phyloP scores from a whole-genome alignment of 2,113 vertebrate species.

The Trogon melanurus region DNA sequence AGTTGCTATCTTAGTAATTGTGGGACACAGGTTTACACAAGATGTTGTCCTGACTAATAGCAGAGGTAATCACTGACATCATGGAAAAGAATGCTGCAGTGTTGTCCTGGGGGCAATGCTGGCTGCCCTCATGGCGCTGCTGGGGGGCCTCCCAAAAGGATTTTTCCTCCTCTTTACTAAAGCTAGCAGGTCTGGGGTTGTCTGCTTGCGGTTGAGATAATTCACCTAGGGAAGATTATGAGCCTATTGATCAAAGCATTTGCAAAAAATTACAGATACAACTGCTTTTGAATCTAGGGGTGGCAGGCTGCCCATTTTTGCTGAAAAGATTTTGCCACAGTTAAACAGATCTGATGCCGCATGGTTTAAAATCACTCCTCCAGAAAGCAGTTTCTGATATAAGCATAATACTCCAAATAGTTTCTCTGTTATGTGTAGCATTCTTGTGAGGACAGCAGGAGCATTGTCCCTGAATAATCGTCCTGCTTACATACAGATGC shows the following conservation, averaged over 20 bases:
- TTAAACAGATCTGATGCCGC: background rate
- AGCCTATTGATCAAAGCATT: background rate
- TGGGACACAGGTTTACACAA: slow-evolving; percentile 15
- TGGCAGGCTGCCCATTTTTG: background rate
- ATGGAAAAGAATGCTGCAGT: background rate
- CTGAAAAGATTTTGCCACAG: background rate
- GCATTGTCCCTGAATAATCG: background rate
- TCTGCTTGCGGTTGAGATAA: background rate
- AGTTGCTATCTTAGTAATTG: background rate
- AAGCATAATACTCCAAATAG: background rate
- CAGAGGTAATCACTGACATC: background rate
- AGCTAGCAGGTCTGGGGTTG: background rate
- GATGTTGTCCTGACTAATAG: background rate
- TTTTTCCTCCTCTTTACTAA: background rate
- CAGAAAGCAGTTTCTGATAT: background rate
- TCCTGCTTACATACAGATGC: background rate
- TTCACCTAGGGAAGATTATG: background rate
- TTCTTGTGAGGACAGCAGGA: background rate
- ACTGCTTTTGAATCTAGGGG: background rate
- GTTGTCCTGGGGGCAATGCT: background rate
- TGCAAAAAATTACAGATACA: background rate
- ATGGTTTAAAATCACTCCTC: background rate
- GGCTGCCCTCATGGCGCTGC: fast-evolving
- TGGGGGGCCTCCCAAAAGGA: background rate
- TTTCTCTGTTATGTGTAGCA: background rate